These are phyloP conservation scores for Vidua chalybeata DNA, from an alignment of 2,113 vertebrate genomes.

Conservation along the genomic window DNA sequence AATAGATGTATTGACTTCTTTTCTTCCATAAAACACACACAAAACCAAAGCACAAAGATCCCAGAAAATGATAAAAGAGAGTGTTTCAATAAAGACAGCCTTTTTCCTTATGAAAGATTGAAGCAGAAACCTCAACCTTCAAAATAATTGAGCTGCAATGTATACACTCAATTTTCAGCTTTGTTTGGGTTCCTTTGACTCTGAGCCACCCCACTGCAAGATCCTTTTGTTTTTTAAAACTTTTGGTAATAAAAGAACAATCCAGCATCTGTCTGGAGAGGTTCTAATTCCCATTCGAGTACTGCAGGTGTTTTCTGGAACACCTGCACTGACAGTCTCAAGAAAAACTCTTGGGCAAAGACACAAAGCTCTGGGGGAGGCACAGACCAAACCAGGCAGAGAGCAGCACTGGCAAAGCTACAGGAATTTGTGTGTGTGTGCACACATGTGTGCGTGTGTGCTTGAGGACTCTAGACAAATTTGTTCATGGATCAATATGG, in stretches of 20 bases:
- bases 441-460: not conserved
- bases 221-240: not conserved
- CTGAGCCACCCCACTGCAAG: not conserved
- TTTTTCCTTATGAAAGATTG: not conserved
- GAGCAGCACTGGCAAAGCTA: conserved; percentile 14
- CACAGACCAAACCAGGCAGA: not conserved
- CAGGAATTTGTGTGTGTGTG: not conserved
- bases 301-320: not conserved
- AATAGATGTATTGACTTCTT: not conserved
- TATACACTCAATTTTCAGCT: not conserved
- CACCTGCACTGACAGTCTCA: not conserved
- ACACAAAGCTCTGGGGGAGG: not conserved
- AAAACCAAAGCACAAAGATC: not conserved
- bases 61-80: not conserved
- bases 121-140: not conserved
- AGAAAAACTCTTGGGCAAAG: not conserved
- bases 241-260: conserved; percentile 15
- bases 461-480: conserved; percentile 48
- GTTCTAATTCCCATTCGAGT: not conserved
- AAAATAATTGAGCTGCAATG: not conserved
- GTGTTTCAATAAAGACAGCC: not conserved
- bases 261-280: not conserved
- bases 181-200: not conserved
- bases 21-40: not conserved
- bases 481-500: conserved; percentile 55